Percentiles rank a stretch among this genome's conserved stretches.
Evolutionary conservation across 2,797 vertebrate species (phyloP).

Genomic region (Siniperca obscura): DNA sequence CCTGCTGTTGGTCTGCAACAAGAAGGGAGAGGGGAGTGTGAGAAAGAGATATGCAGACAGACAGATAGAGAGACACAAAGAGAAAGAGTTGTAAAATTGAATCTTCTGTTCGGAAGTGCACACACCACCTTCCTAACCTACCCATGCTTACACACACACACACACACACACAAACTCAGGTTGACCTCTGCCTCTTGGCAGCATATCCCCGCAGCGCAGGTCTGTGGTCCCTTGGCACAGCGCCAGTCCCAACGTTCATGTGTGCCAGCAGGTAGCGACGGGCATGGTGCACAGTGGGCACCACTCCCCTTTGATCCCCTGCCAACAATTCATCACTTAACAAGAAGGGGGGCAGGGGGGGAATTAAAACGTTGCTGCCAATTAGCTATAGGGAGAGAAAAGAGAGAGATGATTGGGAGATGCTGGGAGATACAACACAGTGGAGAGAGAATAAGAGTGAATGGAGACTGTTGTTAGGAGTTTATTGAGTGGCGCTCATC

Average conservation of each 20-base stretch:
- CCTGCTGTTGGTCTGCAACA: constrained; percentile 89
- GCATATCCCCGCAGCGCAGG: constrained; percentile 72
- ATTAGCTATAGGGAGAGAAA: constrained; percentile 88
- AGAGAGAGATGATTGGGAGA: constrained; percentile 52
- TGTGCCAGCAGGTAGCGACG: constrained; percentile 87
- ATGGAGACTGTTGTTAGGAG: constrained; percentile 62
- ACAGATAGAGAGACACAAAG: constrained; percentile 64
- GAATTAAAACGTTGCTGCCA: constrained; percentile 88
- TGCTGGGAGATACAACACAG: constrained; percentile 56
- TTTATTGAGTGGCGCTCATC: constrained; percentile 61
- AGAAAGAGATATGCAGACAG: constrained; percentile 69
- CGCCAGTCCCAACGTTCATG: constrained; percentile 87
- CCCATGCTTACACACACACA: constrained; percentile 75
- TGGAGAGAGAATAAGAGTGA: constrained; percentile 56
- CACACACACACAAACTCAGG: constrained; percentile 70
- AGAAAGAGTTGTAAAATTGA: constrained; percentile 74
- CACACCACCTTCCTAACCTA: constrained; percentile 48
- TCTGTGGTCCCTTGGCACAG: constrained; percentile 84
- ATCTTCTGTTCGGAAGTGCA: constrained; percentile 82
- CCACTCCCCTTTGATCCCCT: constrained; percentile 87
- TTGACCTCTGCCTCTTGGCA: constrained; percentile 88
- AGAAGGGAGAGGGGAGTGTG: constrained; percentile 75
- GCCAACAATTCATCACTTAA: constrained; percentile 95
- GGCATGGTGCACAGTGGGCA: constrained; percentile 76
- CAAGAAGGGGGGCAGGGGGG: constrained; percentile 78